phyloP scores from a whole-genome alignment of 2,797 vertebrate genomes.

The Glossophaga mutica region DNA sequence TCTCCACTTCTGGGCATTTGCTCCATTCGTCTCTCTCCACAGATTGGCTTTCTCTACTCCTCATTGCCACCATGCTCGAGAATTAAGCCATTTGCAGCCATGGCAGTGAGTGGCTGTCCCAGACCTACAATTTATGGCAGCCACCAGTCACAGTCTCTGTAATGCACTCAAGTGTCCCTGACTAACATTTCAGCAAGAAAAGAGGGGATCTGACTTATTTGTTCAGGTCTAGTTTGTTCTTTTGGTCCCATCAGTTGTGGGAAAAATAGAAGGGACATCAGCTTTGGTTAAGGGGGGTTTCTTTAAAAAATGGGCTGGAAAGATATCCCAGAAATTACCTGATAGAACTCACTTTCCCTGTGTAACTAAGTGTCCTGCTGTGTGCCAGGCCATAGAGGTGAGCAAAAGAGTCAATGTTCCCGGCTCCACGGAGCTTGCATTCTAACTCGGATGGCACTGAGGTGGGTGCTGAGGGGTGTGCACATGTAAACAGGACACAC shows the following conservation, averaged over 20 bases:
- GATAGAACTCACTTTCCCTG: background rate
- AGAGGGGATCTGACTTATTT: background rate
- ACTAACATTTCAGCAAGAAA: background rate
- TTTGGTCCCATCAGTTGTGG: background rate
- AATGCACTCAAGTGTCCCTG: fast-evolving
- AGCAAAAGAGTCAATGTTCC: background rate
- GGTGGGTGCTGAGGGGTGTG: background rate
- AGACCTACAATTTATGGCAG: background rate
- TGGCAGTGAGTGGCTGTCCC: background rate
- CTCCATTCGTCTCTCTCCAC: background rate
- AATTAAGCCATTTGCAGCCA: background rate
- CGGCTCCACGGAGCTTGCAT: background rate
- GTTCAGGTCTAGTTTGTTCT: background rate
- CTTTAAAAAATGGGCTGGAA: background rate
- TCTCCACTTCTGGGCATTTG: background rate
- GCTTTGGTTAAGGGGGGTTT: background rate
- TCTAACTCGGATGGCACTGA: background rate
- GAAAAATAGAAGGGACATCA: background rate
- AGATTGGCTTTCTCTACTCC: background rate
- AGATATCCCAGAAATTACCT: background rate
- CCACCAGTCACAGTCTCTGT: background rate
- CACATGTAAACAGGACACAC: background rate
- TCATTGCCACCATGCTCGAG: background rate
- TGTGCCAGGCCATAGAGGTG: background rate
- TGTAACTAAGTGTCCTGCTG: background rate